Base-by-base conservation (phyloP, 2,797 vertebrate species). In the Crocodylus rhombifer region DNA sequence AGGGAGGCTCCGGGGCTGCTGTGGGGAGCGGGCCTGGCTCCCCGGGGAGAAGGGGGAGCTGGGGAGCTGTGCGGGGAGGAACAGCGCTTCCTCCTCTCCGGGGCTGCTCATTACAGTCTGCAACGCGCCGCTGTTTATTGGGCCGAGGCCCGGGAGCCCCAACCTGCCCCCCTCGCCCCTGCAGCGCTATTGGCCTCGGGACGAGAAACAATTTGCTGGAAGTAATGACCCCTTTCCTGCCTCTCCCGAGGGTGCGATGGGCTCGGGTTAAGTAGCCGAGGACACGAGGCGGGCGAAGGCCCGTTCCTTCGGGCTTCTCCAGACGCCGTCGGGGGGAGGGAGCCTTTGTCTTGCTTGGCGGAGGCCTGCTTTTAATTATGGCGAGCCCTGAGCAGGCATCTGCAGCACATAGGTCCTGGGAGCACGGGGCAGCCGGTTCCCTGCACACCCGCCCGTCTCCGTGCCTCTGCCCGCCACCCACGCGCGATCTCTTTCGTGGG, bases 281-380 rank as follows among this genome's bases (percentile, higher is more conserved):
- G 55, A 36, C 42, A 56, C 60, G 36, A 60, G 21, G 17, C 80
- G 57, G 33, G 8, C 21, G n/a, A 42, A 91, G 56, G 17, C 42
- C 74, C 78, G 73, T 55, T 88, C 5, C 20, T 57, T 77, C 1
- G 33, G 65, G 21, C 36, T 51, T 51, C 42, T 26, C 76, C 51
- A 4, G 74, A 63, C 1, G 2, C 51, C 18, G 6, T 28, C 16
- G 5, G 25, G 62, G 25, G 65, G 77, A 84, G 23, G 3, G 51
- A 91, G 91, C 36, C 87, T 95, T 93, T 91, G 87, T 58, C 89
- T 84, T 82, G 25, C 74, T 62, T 84, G 78, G 80, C 87, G 84
- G 95, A 94, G 71, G 87, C 94, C 97, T 98, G 97, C 90, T 91
- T 95, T 97, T 94, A 84, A 97, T 98, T 98, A 97, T 65, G 5